Conservation (phyloP, 1,140 invertebrate species). For the Trichonephila clavata region DNA sequence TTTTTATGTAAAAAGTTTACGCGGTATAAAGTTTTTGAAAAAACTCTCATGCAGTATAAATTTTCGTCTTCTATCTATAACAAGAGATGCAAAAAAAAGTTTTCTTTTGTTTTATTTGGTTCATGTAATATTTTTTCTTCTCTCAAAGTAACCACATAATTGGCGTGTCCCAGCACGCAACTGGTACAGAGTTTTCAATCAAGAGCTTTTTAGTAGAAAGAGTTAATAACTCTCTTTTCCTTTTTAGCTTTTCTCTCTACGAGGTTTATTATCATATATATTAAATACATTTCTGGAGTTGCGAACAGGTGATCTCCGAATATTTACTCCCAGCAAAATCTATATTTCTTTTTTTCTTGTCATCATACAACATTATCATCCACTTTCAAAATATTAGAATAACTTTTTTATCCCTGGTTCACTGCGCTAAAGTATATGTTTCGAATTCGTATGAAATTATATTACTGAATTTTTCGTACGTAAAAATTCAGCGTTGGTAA, state of each 20-base stretch:
- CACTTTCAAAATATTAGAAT: slow-evolving; percentile 29
- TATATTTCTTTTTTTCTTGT: slow-evolving; percentile 44
- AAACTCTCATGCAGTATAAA: background rate
- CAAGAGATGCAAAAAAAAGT: background rate
- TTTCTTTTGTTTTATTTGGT: slow-evolving; percentile 41
- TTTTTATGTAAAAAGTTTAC: background rate
- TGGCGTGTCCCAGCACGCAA: slow-evolving; percentile 54
- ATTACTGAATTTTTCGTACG: background rate
- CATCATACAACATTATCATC: slow-evolving; percentile 62
- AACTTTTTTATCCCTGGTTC: background rate
- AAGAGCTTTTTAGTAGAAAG: slow-evolving; percentile 70
- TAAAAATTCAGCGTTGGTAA: no score
- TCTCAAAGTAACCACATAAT: slow-evolving; percentile 64
- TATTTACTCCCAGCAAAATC: slow-evolving; percentile 63
- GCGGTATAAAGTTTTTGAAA: background rate
- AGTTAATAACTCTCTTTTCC: slow-evolving; percentile 68
- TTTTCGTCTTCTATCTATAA: background rate
- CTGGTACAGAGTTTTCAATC: slow-evolving; percentile 72
- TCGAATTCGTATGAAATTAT: slow-evolving; percentile 12
- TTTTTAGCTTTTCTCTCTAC: slow-evolving; percentile 55
- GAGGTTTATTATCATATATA: slow-evolving; percentile 75
- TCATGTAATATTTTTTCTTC: slow-evolving; percentile 39
- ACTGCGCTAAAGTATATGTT: background rate
- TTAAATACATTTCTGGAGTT: slow-evolving; percentile 71
- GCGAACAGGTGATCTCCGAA: slow-evolving; percentile 66